Conservation (phyloP, 2,888 invertebrate genomes). For the Xestia sexstrigata region DNA sequence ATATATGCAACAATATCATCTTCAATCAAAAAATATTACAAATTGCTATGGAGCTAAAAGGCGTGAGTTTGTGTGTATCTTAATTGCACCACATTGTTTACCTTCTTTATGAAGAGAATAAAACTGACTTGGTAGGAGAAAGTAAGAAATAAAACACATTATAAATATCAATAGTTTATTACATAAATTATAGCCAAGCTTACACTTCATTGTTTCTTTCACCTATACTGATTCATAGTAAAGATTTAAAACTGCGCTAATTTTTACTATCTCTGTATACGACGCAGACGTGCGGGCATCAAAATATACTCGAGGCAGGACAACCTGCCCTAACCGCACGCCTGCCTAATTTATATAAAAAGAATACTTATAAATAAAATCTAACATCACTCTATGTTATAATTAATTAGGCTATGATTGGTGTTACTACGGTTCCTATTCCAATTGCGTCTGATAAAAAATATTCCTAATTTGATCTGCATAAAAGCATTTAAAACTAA, state of each 20-base stretch:
- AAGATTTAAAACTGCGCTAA: slow-evolving; percentile 86
- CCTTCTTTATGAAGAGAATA: background rate
- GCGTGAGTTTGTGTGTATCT: background rate
- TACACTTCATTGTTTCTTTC: slow-evolving; percentile 85
- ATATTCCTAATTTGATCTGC: slow-evolving; percentile 73
- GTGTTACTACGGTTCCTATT: slow-evolving; percentile 88
- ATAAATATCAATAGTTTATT: slow-evolving; percentile 90
- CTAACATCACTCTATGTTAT: slow-evolving; percentile 88
- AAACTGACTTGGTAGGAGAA: background rate
- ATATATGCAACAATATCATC: background rate
- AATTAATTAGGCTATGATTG: slow-evolving; percentile 89
- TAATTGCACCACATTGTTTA: too few species aligned
- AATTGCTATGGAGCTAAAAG: background rate
- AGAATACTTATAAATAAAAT: slow-evolving; percentile 86
- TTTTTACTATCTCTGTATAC: slow-evolving; percentile 79
- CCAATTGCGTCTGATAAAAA: slow-evolving; percentile 72
- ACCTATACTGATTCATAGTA: slow-evolving; percentile 85
- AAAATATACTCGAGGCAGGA: slow-evolving; percentile 66
- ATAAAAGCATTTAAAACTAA: slow-evolving; percentile 79
- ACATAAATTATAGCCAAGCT: slow-evolving; percentile 91
- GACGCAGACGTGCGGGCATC: slow-evolving; percentile 72
- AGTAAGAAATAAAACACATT: slow-evolving; percentile 70
- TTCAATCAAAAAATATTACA: background rate
- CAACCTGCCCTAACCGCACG: slow-evolving; percentile 53
- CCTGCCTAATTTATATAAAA: slow-evolving; percentile 81